Conservation (phyloP, 2,888 invertebrate genomes). For the Caenorhabditis sp. region DNA sequence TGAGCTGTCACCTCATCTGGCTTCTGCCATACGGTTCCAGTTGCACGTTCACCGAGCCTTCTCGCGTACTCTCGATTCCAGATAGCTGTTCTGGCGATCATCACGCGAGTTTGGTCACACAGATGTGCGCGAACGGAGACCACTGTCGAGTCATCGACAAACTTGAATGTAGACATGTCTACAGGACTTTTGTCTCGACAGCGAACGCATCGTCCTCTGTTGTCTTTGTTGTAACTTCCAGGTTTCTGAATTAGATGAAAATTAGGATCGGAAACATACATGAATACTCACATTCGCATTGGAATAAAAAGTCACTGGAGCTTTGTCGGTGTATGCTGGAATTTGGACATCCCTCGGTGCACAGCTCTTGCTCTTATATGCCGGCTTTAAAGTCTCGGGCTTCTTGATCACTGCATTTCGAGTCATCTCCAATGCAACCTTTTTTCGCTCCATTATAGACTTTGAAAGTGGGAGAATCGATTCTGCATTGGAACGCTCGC, state of each 20-base stretch:
- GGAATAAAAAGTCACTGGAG: slow-evolving; percentile 50
- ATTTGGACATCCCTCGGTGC: slow-evolving; percentile 60
- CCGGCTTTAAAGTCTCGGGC: not conserved
- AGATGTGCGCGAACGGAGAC: slow-evolving; percentile 58
- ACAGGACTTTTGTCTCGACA: slow-evolving; percentile 40
- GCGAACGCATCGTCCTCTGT: slow-evolving; percentile 18
- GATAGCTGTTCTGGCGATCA: slow-evolving; percentile 61
- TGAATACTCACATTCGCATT: slow-evolving; percentile 26
- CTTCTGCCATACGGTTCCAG: slow-evolving; percentile 56
- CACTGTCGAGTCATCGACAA: slow-evolving; percentile 43
- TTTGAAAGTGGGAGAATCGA: slow-evolving; percentile 56
- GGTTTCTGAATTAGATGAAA: slow-evolving; percentile 21
- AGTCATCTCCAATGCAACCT: slow-evolving; percentile 49
- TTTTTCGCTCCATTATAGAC: slow-evolving; percentile 63
- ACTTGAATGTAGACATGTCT: slow-evolving; percentile 55
- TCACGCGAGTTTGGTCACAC: slow-evolving; percentile 63
- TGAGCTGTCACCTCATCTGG: slow-evolving; percentile 66
- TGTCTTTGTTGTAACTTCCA: not conserved
- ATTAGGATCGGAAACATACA: not conserved
- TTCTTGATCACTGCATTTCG: slow-evolving; percentile 39
- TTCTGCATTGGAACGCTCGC: slow-evolving; percentile 32
- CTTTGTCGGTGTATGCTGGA: slow-evolving; percentile 51
- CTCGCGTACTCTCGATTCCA: slow-evolving; percentile 64
- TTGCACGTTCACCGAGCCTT: slow-evolving; percentile 45
- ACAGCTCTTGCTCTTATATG: slow-evolving; percentile 26